Base-by-base conservation (phyloP, 2,888 invertebrate genomes). In the Apodemia mormo region DNA sequence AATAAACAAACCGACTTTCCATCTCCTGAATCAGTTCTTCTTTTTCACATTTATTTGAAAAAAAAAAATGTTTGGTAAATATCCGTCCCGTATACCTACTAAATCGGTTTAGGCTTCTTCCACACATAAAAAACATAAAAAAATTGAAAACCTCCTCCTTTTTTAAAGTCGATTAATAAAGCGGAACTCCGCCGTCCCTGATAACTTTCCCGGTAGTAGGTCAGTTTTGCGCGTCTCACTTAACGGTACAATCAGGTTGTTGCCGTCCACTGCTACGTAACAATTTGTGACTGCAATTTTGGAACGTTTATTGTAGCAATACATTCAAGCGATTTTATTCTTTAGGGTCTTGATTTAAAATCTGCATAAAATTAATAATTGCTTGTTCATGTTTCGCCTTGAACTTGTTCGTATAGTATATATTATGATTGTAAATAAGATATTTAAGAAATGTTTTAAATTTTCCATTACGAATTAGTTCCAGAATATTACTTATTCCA, bases 161-260 rank as follows among this genome's bases (percentile, higher is more conserved):
- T 40, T 40, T 40, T 12, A 10, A 2, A 12, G 45, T 45, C 2
- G 45, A 2, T 12, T 12, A 30, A 58, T 84, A 82, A 87, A 87
- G 84, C 87, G 85, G 85, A 85, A 88, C 83, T 85, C 82, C 76
- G 82, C 83, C 85, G 89, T 85, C 45, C 84, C 87, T 90, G 90
- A 89, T 90, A 90, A 87, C 88, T 90, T 89, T 88, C 89, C 87
- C 88, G 90, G 86, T 89, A 93, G 89, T 93, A 92, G 92, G 92
- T 93, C 92, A 92, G 91, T 90, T 92, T 87, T 90, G 90, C 88
- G 85, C 86, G 85, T 87, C 86, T 87, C 87, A 86, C 45, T 45
- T 91, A 93, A 93, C 92, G 92, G 92, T 93, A 92, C 86, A 88
- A 86, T 90, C 92, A 89, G 89, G 91, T 92, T 90, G 88, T 85